Evolutionary conservation across 2,888 invertebrate genomes (phyloP), one percentile per base, ranked within the genome.

Genomic region (Erebia epiphron): DNA sequence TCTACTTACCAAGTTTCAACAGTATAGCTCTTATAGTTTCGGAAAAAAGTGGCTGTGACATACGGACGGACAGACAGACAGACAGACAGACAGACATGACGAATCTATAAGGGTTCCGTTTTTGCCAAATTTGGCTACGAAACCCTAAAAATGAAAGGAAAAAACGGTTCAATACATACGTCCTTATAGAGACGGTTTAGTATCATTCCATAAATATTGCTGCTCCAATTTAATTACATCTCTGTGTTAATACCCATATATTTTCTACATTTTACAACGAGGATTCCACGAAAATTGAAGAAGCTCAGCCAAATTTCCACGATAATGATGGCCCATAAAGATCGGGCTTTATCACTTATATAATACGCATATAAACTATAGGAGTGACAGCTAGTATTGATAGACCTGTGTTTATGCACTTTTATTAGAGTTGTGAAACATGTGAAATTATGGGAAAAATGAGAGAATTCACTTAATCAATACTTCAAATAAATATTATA

Each of bases 201-300:
- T n/a, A n/a, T n/a, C n/a, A n/a, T n/a, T n/a, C n/a, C n/a, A n/a
- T n/a, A n/a, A n/a, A n/a, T n/a, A 18, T 52, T 54, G 16, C 54
- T 18, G 9, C 16, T 54, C 54, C 16, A 54, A 0, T 16, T 18
- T 11, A 16, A 16, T 16, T 2, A 10, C n/a, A 50, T n/a, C 16
- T 54, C 54, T 54, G 11, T 54, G 18, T 11, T 54, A 18, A 52
- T 16, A 18, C 76, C 76, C 75, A 74, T 77, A 76, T 77, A 79
- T 79, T 79, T 78, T 77, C 75, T 71, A 70, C 74, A 74, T 78
- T 79, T 80, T 79, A 79, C 74, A 79, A 72, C 75, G 72, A 69
- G 76, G 78, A 75, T 79, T 76, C 73, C 74, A 75, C 75, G 78
- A 75, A 78, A 77, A 79, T 79, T 77, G 77, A 74, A 77, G 75